phyloP scores from a whole-genome alignment of 1,140 invertebrate genomes.

The Drosophila aff. region DNA sequence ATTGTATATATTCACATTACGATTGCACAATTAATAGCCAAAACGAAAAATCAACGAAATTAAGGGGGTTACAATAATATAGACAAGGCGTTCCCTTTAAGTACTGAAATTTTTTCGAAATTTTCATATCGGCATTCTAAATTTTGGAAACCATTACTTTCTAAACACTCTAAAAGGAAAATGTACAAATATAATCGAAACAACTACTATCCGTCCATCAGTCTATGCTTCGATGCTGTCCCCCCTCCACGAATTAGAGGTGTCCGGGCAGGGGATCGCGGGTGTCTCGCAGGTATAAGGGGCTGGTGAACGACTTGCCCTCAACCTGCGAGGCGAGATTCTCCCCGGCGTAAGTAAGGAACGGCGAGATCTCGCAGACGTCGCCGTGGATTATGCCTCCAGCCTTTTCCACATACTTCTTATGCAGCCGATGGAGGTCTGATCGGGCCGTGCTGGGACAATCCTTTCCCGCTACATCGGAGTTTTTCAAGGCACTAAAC shows the following conservation, averaged over 20 bases:
- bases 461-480: conserved; percentile 94
- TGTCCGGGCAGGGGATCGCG: conserved; percentile 74
- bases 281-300: conserved; percentile 86
- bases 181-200: conserved; percentile 43
- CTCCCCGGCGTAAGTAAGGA: conserved; percentile 96
- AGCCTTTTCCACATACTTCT: conserved; percentile 92
- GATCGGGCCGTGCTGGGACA: conserved; percentile 94
- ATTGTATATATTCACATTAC: conserved; percentile 67
- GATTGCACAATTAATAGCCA: conserved; percentile 63
- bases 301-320: conserved; percentile 90
- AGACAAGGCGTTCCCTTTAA: conserved; percentile 52
- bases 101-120: conserved; percentile 66
- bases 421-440: conserved; percentile 93
- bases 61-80: conserved; percentile 23
- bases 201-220: conserved; percentile 60
- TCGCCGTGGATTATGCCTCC: conserved; percentile 91
- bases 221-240: conserved; percentile 46
- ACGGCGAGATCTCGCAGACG: conserved; percentile 95
- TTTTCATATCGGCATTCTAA: conserved; percentile 35
- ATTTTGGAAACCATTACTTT: conserved; percentile 30
- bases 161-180: conserved; percentile 21
- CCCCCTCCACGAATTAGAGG: conserved; percentile 38
- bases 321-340: conserved; percentile 89
- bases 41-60: conserved; percentile 40
- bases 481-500: conserved; percentile 98